A percentile compares a stretch with the other conserved stretches of the same genome.
Conservation (phyloP, 2,888 invertebrate species). For the Melinaea menophilus region DNA sequence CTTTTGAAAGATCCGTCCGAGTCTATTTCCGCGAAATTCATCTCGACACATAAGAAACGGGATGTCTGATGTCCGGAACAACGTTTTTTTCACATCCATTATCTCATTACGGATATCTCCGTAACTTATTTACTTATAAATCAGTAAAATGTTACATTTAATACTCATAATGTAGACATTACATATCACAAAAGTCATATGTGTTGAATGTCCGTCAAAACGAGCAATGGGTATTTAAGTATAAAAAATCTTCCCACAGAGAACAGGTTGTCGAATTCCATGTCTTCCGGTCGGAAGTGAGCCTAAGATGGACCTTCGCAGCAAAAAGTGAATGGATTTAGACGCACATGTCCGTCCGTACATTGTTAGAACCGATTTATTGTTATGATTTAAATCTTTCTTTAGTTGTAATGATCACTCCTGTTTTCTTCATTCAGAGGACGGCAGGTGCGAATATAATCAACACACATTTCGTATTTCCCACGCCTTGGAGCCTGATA, state of each 20-base stretch:
- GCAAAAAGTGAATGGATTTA: slow-evolving; percentile 58
- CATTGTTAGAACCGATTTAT: slow-evolving; percentile 39
- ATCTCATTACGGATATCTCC: slow-evolving; percentile 46
- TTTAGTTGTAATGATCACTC: slow-evolving; percentile 48
- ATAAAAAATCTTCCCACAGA: slow-evolving; percentile 66
- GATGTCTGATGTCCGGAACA: slow-evolving; percentile 76
- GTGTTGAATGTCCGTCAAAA: slow-evolving; percentile 31
- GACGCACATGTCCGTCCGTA: slow-evolving; percentile 63
- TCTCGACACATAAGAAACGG: slow-evolving; percentile 71
- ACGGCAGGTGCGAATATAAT: slow-evolving; percentile 55
- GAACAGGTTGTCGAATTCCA: slow-evolving; percentile 71
- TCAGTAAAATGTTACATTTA: neutral
- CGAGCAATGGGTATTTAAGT: slow-evolving; percentile 50
- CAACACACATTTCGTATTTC: slow-evolving; percentile 59
- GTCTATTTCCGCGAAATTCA: slow-evolving; percentile 70
- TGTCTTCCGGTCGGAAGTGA: slow-evolving; percentile 74
- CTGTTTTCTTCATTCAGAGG: slow-evolving; percentile 30
- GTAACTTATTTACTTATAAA: slow-evolving; percentile 8
- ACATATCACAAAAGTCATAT: too few relatives aligned
- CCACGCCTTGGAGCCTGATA: slow-evolving; percentile 45
- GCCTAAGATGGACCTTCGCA: slow-evolving; percentile 65
- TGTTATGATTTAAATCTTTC: slow-evolving; percentile 62
- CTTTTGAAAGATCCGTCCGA: slow-evolving; percentile 55
- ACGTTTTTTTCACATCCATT: slow-evolving; percentile 55
- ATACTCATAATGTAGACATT: neutral